phyloP scores from a whole-genome alignment of 1,140 invertebrate species.

The Drosophila rhopaloa region DNA sequence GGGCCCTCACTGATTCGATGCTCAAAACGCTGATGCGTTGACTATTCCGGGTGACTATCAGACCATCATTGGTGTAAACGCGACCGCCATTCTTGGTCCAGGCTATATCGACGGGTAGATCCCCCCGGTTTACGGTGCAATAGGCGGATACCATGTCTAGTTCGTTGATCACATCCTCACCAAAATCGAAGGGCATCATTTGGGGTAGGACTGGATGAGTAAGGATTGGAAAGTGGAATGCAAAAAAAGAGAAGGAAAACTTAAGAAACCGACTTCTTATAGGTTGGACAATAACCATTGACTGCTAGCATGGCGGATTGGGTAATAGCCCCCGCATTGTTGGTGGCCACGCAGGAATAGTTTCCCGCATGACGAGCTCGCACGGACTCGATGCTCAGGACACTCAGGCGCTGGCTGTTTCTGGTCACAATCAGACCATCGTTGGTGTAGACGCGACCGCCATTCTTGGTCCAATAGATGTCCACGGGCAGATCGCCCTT shows the following conservation, averaged over 20 bases:
- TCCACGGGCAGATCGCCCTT: slow-evolving; percentile 93
- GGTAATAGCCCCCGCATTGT: slow-evolving; percentile 89
- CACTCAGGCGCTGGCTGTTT: slow-evolving; percentile 88
- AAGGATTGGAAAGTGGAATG: slow-evolving; percentile 49
- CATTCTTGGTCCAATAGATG: slow-evolving; percentile 88
- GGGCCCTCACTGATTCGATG: slow-evolving; percentile 87
- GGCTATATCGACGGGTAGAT: slow-evolving; percentile 91
- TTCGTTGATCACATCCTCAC: slow-evolving; percentile 89
- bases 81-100: slow-evolving; percentile 87
- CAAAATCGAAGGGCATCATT: slow-evolving; percentile 89
- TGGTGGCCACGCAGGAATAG: slow-evolving; percentile 90
- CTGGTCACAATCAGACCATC: slow-evolving; percentile 86
- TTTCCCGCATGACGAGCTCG: slow-evolving; percentile 88
- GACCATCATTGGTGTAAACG: slow-evolving; percentile 82
- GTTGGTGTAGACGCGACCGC: slow-evolving; percentile 77
- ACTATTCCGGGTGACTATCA: slow-evolving; percentile 87
- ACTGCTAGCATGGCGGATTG: slow-evolving; percentile 87
- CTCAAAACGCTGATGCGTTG: slow-evolving; percentile 88
- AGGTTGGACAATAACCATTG: slow-evolving; percentile 55
- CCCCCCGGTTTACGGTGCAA: slow-evolving; percentile 94
- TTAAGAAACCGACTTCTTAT: slow-evolving; percentile 9
- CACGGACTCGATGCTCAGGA: slow-evolving; percentile 88
- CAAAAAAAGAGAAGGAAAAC: slow-evolving; percentile 37
- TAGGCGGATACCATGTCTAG: slow-evolving; percentile 89
- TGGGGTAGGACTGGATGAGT: slow-evolving; percentile 87